A percentile compares a stretch with the other conserved stretches of the same genome.
These are phyloP conservation scores for Cyaniris semiargus DNA, from an alignment of 2,888 invertebrate genomes.

Conservation along the genomic window DNA sequence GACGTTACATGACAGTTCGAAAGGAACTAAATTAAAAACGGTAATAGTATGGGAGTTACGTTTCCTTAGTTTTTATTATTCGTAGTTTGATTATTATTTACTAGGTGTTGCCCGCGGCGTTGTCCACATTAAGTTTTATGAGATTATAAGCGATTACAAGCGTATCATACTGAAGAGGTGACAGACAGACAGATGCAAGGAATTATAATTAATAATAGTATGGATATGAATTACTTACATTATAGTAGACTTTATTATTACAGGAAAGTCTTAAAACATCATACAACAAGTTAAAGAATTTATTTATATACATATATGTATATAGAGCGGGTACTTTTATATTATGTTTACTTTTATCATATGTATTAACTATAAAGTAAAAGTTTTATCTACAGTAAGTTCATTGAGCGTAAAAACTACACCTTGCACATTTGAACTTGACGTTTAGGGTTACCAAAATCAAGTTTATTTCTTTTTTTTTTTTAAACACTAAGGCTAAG, in stretches of 20 bases:
- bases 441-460: constrained; percentile 5
- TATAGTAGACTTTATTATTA: no score
- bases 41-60: no score
- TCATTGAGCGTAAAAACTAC: neutral
- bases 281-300: no score
- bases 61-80: no score
- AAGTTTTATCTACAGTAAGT: neutral
- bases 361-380: neutral
- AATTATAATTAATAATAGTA: no score
- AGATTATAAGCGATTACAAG: neutral
- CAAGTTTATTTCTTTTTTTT: neutral
- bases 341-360: neutral
- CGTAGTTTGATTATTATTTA: neutral
- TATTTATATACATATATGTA: neutral
- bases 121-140: neutral
- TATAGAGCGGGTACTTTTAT: neutral
- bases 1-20: no score
- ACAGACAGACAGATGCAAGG: no score
- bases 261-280: no score
- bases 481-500: neutral
- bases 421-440: constrained; percentile 18
- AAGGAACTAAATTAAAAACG: no score
- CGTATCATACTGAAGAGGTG: neutral
- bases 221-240: no score
- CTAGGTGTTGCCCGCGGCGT: neutral